Evolutionary conservation across 2,888 invertebrate genomes (phyloP).

Genomic region (Tolmerus cingulatus): DNA sequence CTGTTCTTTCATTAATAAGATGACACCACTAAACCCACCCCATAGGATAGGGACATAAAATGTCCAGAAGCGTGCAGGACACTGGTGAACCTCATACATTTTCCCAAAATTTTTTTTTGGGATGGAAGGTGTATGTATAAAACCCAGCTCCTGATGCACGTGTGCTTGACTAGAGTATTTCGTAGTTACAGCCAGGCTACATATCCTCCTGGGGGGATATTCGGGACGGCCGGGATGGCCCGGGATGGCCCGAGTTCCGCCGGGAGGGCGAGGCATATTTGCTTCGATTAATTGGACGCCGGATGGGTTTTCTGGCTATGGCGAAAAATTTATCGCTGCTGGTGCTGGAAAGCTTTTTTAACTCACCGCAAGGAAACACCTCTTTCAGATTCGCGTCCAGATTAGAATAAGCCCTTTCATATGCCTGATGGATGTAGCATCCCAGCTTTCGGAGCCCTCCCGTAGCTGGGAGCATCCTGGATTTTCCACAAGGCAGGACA

Average conservation of each 20-base stretch:
- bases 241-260: neutral
- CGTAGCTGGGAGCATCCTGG: neutral
- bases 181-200: neutral
- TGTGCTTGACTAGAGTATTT: neutral
- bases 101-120: neutral
- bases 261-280: neutral
- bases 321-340: neutral
- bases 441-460: neutral
- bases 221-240: neutral
- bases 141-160: neutral
- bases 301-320: neutral
- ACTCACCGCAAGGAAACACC: slow-evolving; percentile 15
- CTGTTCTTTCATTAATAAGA: slow-evolving; percentile 27
- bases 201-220: neutral
- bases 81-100: neutral
- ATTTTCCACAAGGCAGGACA: neutral
- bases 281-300: neutral
- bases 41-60: neutral
- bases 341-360: neutral
- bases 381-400: slow-evolving; percentile 6
- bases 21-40: neutral
- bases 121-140: neutral
- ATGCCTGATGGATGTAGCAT: neutral
- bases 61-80: neutral
- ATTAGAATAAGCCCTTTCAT: slow-evolving; percentile 14